Base-by-base conservation (phyloP, 1,140 invertebrate genomes). In the Bacillus rossius region DNA sequence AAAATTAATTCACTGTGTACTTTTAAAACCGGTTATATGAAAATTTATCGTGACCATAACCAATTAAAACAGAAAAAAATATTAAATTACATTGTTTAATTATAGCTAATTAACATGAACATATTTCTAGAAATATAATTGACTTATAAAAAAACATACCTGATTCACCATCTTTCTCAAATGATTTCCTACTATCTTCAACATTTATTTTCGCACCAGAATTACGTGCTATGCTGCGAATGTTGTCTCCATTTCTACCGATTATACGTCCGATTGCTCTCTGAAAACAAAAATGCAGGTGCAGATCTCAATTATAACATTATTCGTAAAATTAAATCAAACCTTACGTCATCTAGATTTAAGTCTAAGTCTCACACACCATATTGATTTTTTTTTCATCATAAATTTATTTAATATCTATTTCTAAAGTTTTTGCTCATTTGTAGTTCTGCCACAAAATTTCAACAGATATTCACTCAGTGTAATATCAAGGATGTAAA, bases 231-330 rank as follows among this genome's bases (percentile, higher is more conserved):
- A 93, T 88, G n/a, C 81, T 71, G 56, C 83, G 78, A 55, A 93
- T 83, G 37, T 74, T 81, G 57, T 87, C 84, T 14, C 88, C 88
- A 59, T 81, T 80, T 37, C 80, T 66, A 67, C 83, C 89, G 65
- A 91, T 88, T 26, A 93, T 82, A 66, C 79, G 78, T 4, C 84
- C 84, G 57, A 83, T 77, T 57, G 80, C 72, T 68, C 75, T 80
- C 52, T 78, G 71, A 34, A 65, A 66, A 29, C 22, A 34, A 34
- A 34, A 34, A n/a, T n/a, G n/a, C n/a, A n/a, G n/a, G n/a, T n/a
- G n/a, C n/a, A n/a, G n/a, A n/a, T n/a, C n/a, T n/a, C n/a, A n/a
- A n/a, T n/a, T n/a, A n/a, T n/a, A n/a, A n/a, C n/a, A n/a, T n/a
- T n/a, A n/a, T n/a, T n/a, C n/a, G n/a, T n/a, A n/a, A n/a, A n/a